Percentiles rank a stretch among this genome's conserved stretches.
phyloP scores from a whole-genome alignment of 1,140 invertebrate genomes.

The Helicorthomorpha holstii region DNA sequence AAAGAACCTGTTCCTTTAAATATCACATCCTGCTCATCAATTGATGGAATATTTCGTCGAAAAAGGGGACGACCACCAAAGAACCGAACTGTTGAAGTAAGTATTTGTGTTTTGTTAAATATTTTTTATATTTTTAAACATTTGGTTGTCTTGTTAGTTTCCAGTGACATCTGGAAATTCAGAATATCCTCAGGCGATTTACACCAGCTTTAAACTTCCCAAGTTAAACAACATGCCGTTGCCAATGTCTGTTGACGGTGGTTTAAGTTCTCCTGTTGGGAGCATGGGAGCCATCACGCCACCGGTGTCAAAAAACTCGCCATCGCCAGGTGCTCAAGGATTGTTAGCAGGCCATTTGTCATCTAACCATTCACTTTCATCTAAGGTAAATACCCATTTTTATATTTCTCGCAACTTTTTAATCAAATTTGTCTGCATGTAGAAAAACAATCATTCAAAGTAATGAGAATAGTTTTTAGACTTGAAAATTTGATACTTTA shows the following conservation, averaged over 20 bases:
- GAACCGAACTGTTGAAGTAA: slow-evolving; percentile 67
- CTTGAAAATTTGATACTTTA: too few species aligned
- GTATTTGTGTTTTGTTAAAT: slow-evolving; percentile 14
- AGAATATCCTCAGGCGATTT: slow-evolving; percentile 70
- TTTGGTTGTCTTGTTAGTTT: slow-evolving; percentile 12
- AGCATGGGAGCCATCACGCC: not conserved
- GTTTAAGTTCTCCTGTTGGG: not conserved
- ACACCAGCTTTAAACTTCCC: slow-evolving; percentile 79
- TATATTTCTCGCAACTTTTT: too few species aligned
- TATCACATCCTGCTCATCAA: slow-evolving; percentile 46
- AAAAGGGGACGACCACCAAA: slow-evolving; percentile 81
- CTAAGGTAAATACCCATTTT: too few species aligned
- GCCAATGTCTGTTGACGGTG: not conserved
- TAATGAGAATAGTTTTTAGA: too few species aligned
- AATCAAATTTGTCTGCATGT: too few species aligned
- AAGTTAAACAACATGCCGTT: slow-evolving; percentile 35
- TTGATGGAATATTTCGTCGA: slow-evolving; percentile 73
- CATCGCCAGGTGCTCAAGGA: not conserved
- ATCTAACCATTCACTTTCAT: too few species aligned
- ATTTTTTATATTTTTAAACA: slow-evolving; percentile 3
- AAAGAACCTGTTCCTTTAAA: slow-evolving; percentile 29
- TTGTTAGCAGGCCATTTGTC: too few species aligned
- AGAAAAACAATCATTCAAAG: too few species aligned
- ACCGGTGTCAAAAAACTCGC: not conserved
- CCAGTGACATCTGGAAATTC: slow-evolving; percentile 31